Evolutionary conservation across 2,797 vertebrate genomes (phyloP), one percentile per base, ranked within the genome.

Genomic region (Halcyon leucocephala): DNA sequence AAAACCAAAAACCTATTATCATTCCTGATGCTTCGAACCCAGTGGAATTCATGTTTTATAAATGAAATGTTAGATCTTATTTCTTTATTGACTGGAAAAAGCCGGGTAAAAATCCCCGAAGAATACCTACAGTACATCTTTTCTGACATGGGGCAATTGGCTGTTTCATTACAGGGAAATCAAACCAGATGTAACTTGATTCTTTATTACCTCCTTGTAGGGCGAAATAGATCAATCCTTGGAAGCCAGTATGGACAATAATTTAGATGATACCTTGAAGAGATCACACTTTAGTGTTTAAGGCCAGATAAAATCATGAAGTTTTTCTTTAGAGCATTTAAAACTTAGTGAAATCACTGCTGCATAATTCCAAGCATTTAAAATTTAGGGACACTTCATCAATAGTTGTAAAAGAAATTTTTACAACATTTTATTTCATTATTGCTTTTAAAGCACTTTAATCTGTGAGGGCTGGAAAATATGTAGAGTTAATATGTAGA

Each of bases 61-160:
- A 97, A 96, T 95, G 89, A 96, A 93, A 94, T 83, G 82, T 92
- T 94, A 89, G 89, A 90, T 91, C 87, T 96, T 90, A 94, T 95
- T 96, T 95, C 82, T 95, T 94, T 95, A 94, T 97, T 97, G 97
- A 94, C 92, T 97, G 48, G 81, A 80, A 95, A 97, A 97, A 96
- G 69, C 82, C 89, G 89, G 54, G 80, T 94, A 91, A 89, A 89
- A 89, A 93, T 94, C 97, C 92, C 93, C 44, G 74, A 89, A 92
- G 97, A 96, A 86, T 96, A 90, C 54, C 83, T 81, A 90, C 82
- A 92, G 89, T 95, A 94, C 85, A 93, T 96, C 86, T 95, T 95
- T 95, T 95, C 78, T 96, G 94, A 97, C 95, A 95, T 64, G 86
- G 95, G 93, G 91, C 95, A 96, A 94, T 96, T 95, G 88, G 83